Conservation (phyloP, 2,113 vertebrate genomes). For the Ophthalmolycus amberensis region DNA sequence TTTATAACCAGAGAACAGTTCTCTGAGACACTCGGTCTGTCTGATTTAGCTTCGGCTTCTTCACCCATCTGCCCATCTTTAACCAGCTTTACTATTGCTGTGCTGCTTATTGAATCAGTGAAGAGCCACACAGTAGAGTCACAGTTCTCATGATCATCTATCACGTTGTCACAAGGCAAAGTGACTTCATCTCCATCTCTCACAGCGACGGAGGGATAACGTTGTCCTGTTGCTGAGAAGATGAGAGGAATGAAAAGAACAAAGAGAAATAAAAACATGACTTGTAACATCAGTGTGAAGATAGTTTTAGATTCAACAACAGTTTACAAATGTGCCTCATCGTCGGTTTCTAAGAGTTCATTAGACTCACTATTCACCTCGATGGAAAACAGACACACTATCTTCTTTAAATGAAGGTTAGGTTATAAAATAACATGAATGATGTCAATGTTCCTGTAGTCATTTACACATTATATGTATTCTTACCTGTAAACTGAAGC, state of each 20-base stretch:
- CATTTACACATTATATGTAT: no score
- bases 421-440: no score
- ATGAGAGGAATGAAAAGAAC: not conserved
- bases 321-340: not conserved
- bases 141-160: not conserved
- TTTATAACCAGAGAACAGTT: conserved; percentile 50
- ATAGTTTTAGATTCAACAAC: no score
- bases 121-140: rapidly evolving
- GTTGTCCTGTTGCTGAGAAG: not conserved
- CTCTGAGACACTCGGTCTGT: conserved; percentile 34
- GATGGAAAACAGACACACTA: no score
- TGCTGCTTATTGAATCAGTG: rapidly evolving
- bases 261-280: no score
- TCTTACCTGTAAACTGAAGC: no score
- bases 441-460: no score
- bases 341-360: no score
- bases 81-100: not conserved
- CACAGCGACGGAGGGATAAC: not conserved
- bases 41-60: rapidly evolving
- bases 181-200: not conserved
- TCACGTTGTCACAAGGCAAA: not conserved
- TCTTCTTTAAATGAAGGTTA: no score
- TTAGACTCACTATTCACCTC: no score
- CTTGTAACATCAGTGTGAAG: not conserved
- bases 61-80: rapidly evolving